Percentiles rank a stretch among this genome's conserved stretches.
Evolutionary conservation across 2,888 invertebrate species (phyloP).

Genomic region (Seira musarum): DNA sequence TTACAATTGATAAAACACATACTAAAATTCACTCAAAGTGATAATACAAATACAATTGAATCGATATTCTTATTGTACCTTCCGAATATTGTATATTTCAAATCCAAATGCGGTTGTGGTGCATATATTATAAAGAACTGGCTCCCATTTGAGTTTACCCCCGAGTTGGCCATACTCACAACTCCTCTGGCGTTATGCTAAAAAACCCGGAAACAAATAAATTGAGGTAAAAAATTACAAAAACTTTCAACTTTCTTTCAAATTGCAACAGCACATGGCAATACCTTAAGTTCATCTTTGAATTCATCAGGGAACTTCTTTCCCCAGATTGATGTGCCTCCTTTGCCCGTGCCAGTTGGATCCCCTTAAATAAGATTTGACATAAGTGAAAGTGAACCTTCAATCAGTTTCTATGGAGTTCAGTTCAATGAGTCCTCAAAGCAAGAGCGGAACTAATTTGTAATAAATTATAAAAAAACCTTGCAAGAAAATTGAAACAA

Average conservation of each 20-base stretch:
- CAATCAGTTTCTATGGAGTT: too few species aligned
- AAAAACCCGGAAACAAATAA: conserved; percentile 41
- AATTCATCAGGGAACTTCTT: conserved; percentile 98
- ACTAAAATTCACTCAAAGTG: background rate
- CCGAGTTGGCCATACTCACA: conserved; percentile 98
- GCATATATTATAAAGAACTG: conserved; percentile 98
- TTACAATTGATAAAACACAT: conserved; percentile 51
- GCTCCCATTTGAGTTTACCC: conserved; percentile 97
- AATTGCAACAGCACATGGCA: too few species aligned
- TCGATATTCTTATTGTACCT: too few species aligned
- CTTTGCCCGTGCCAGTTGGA: conserved; percentile 95
- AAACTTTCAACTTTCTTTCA: too few species aligned
- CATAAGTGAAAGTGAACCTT: too few species aligned
- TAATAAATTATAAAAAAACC: too few species aligned
- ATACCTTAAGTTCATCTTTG: conserved; percentile 91
- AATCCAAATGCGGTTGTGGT: conserved; percentile 94
- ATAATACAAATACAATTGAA: too few species aligned
- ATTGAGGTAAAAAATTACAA: too few species aligned
- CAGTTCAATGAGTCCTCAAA: too few species aligned
- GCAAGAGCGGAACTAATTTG: too few species aligned
- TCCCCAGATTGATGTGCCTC: conserved; percentile 97
- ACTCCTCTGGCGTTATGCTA: conserved; percentile 89
- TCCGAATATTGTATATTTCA: conserved; percentile 98
- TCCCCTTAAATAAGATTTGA: conserved; percentile 74
- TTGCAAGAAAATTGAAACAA: too few species aligned